These are phyloP conservation scores for Heliangelus exortis DNA, from an alignment of 2,797 vertebrate species.

Conservation along the genomic window DNA sequence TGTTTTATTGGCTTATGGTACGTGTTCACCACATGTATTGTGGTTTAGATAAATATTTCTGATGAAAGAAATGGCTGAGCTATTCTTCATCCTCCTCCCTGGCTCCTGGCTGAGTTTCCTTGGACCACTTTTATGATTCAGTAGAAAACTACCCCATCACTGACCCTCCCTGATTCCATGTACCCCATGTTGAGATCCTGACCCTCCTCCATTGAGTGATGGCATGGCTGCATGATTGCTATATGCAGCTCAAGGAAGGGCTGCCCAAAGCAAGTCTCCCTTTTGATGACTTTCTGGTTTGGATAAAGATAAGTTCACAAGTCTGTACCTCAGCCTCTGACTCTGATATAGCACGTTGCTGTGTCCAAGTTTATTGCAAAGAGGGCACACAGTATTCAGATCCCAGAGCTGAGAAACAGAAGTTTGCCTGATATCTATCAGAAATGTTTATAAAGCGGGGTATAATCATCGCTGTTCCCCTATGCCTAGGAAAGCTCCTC, in stretches of 20 bases:
- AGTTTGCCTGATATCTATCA: not conserved
- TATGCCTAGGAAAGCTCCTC: not conserved
- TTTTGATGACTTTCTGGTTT: not conserved
- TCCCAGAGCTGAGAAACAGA: not conserved
- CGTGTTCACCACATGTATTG: not conserved
- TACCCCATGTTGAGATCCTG: accelerated
- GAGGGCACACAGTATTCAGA: accelerated
- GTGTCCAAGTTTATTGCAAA: not conserved
- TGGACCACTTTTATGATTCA: not conserved
- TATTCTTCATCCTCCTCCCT: not conserved
- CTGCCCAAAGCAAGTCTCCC: not conserved
- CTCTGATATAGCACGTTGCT: accelerated
- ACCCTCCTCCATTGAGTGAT: not conserved
- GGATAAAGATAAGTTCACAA: not conserved
- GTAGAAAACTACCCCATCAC: not conserved
- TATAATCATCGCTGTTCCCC: not conserved
- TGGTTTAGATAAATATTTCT: not conserved
- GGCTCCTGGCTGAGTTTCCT: not conserved
- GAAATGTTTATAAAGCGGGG: not conserved
- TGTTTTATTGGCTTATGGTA: not conserved
- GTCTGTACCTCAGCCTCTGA: not conserved
- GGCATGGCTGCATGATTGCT: not conserved
- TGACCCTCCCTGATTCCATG: not conserved
- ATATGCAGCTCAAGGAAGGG: not conserved
- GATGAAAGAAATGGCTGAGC: not conserved